Percentiles rank a stretch among this genome's conserved stretches.
Conservation (phyloP, 2,888 invertebrate genomes). For the Microctonus hyperodae region DNA sequence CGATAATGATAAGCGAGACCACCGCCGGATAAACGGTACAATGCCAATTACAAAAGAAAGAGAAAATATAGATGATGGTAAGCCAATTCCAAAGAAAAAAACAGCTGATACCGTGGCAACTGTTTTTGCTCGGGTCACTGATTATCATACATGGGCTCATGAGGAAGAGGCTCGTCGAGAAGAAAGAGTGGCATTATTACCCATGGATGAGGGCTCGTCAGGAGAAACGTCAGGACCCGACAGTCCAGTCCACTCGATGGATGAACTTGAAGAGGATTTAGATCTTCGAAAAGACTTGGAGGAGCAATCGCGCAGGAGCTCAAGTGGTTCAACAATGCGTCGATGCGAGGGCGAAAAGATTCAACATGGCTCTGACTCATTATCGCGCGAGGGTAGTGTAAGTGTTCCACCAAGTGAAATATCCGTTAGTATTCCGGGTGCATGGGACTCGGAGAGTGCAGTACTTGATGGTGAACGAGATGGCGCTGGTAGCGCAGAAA, state of each 20-base stretch:
- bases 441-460: constrained; percentile 62
- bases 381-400: constrained; percentile 62
- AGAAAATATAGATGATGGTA: constrained; percentile 48
- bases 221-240: constrained; percentile 91
- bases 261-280: constrained; percentile 74
- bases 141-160: constrained; percentile 64
- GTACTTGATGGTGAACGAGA: constrained; percentile 59
- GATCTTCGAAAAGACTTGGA: constrained; percentile 63
- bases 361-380: constrained; percentile 57
- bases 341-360: constrained; percentile 52
- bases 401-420: constrained; percentile 62
- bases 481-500: constrained; percentile 54
- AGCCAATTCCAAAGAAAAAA: constrained; percentile 56
- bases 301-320: constrained; percentile 57
- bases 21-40: constrained; percentile 50
- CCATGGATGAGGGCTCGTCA: constrained; percentile 71
- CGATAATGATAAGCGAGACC: constrained; percentile 41
- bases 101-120: constrained; percentile 58
- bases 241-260: constrained; percentile 78
- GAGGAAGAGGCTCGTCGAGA: constrained; percentile 58
- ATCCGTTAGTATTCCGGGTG: constrained; percentile 60
- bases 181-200: constrained; percentile 47
- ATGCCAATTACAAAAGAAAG: constrained; percentile 43
- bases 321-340: constrained; percentile 61
- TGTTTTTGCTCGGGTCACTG: constrained; percentile 65